Percentiles rank a stretch among this genome's conserved stretches.
These are phyloP conservation scores for Sesia bembeciformis DNA, from an alignment of 2,888 invertebrate genomes.

Conservation along the genomic window DNA sequence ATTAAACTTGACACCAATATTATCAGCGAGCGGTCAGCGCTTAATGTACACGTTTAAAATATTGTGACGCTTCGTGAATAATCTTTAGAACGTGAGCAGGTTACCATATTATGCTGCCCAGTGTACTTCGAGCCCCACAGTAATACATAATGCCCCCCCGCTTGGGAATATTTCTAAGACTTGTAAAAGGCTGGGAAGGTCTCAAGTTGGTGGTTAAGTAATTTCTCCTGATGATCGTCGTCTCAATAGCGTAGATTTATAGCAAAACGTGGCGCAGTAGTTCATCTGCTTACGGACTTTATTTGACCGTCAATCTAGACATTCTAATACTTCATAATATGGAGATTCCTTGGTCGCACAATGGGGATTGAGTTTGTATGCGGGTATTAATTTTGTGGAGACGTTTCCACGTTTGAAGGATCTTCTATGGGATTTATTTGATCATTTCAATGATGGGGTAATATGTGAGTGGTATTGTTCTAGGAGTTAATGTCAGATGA, in stretches of 20 bases:
- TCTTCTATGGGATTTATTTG: not conserved
- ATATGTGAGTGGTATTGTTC: too few species aligned
- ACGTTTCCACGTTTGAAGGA: slow-evolving; percentile 2
- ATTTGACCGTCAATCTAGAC: slow-evolving; percentile 42
- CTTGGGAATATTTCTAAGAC: not conserved
- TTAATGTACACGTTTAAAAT: slow-evolving; percentile 60
- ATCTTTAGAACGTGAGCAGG: slow-evolving; percentile 43
- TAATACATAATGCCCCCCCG: not conserved
- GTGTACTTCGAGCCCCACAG: slow-evolving; percentile 11
- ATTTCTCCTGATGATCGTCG: slow-evolving; percentile 58
- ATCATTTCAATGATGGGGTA: too few species aligned
- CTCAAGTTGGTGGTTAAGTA: slow-evolving; percentile 34
- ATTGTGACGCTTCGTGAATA: slow-evolving; percentile 60
- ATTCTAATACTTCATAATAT: slow-evolving; percentile 37
- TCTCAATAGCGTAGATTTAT: slow-evolving; percentile 60
- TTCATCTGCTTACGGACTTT: slow-evolving; percentile 45
- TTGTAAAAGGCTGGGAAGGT: slow-evolving; percentile 16
- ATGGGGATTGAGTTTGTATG: slow-evolving; percentile 39
- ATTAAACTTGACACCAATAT: slow-evolving; percentile 52
- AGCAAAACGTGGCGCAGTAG: slow-evolving; percentile 31
- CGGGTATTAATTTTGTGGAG: slow-evolving; percentile 23
- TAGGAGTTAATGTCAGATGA: too few species aligned
- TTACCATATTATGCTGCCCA: slow-evolving; percentile 22
- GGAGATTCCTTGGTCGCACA: slow-evolving; percentile 25
- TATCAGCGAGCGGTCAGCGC: slow-evolving; percentile 46